phyloP scores from a whole-genome alignment of 2,113 vertebrate genomes.

The Callipepla californica region DNA sequence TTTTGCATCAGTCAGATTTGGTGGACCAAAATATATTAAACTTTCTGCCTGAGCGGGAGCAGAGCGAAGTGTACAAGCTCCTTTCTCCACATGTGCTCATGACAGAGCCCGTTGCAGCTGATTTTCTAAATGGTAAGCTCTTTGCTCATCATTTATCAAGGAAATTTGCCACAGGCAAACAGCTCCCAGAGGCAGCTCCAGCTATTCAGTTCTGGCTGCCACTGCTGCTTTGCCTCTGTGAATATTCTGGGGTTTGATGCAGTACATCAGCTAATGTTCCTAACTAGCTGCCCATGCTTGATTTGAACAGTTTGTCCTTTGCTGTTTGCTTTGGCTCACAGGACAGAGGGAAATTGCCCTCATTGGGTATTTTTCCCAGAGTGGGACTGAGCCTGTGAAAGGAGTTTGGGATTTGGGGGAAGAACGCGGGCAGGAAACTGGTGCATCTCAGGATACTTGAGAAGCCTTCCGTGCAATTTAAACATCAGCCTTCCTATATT shows the following conservation, averaged over 20 bases:
- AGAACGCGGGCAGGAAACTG: neutral
- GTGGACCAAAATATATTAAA: conserved; percentile 94
- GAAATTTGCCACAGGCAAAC: conserved; percentile 19
- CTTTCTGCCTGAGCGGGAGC: conserved; percentile 92
- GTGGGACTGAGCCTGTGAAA: neutral
- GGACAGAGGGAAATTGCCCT: neutral
- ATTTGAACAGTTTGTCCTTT: neutral
- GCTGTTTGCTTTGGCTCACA: neutral
- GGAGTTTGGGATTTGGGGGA: neutral
- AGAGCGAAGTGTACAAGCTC: conserved; percentile 88
- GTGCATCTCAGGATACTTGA: neutral
- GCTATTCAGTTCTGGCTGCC: neutral
- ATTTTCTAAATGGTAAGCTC: conserved; percentile 86
- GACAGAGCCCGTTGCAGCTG: conserved; percentile 80
- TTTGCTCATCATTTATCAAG: neutral
- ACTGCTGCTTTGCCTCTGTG: neutral
- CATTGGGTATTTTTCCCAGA: neutral
- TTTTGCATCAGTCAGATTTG: conserved; percentile 92
- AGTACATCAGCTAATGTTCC: neutral
- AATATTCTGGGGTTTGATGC: neutral
- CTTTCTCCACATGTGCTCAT: conserved; percentile 86
- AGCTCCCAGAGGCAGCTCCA: neutral
- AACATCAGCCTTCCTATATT: neutral
- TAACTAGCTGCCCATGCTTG: neutral
- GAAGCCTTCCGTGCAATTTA: neutral